A percentile compares a stretch with the other conserved stretches of the same genome.
Conservation (phyloP, 1,140 invertebrate genomes). For the Aphaenogaster ashmeadi region DNA sequence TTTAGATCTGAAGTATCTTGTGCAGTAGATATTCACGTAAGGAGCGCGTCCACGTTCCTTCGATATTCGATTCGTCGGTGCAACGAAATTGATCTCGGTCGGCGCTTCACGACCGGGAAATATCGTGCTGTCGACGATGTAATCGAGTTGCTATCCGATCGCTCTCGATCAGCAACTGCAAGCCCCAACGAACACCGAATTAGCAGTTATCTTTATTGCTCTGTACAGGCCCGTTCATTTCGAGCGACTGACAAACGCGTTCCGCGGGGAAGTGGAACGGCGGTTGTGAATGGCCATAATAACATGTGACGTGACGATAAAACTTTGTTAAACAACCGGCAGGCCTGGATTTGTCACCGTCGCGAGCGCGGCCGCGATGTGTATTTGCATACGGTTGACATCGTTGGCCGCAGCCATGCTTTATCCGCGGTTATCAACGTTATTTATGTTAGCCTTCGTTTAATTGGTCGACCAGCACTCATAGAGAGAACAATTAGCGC, state of each 20-base stretch:
- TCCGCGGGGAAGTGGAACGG: background rate
- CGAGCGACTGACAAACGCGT: constrained; percentile 23
- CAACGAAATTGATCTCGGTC: constrained; percentile 11
- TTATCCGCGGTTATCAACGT: constrained; percentile 37
- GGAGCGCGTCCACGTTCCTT: background rate
- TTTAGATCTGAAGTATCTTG: background rate
- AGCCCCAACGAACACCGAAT: background rate
- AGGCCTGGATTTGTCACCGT: constrained; percentile 38
- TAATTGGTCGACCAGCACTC: background rate
- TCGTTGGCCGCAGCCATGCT: constrained; percentile 25
- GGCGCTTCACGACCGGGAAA: background rate
- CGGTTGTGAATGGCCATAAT: constrained; percentile 13
- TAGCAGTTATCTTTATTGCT: constrained; percentile 41
- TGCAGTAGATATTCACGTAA: background rate
- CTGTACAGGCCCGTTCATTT: constrained; percentile 24
- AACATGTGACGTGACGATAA: constrained; percentile 46
- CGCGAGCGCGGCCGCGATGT: background rate
- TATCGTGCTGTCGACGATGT: constrained; percentile 7
- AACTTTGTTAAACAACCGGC: constrained; percentile 44
- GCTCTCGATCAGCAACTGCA: constrained; percentile 1
- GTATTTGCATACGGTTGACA: constrained; percentile 46
- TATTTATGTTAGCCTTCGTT: constrained; percentile 41
- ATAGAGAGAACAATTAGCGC: constrained; percentile 24
- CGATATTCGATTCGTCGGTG: background rate
- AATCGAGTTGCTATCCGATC: constrained; percentile 22